Conservation (phyloP, 2,888 invertebrate species). For the Halocaridina rubra region DNA sequence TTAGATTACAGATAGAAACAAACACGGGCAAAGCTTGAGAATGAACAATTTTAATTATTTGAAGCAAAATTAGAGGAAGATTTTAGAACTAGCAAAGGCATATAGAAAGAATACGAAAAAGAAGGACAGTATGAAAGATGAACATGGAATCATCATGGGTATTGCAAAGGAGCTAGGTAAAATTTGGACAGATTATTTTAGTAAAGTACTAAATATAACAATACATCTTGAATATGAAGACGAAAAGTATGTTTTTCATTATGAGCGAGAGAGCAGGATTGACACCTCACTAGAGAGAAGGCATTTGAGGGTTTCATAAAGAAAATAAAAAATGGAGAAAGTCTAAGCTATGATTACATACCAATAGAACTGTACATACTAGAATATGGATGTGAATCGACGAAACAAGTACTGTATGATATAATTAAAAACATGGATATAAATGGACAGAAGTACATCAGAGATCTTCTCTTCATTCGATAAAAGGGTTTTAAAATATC, state of each 20-base stretch:
- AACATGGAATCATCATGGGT: background rate
- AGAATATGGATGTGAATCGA: no score
- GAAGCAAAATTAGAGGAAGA: background rate
- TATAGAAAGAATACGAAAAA: background rate
- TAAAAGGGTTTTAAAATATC: no score
- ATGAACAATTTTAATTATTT: background rate
- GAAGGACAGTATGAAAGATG: background rate
- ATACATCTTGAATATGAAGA: background rate
- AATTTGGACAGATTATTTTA: background rate
- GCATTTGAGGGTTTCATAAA: no score
- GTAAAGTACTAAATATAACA: background rate
- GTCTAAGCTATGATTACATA: no score
- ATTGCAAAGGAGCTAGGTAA: background rate
- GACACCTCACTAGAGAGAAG: no score
- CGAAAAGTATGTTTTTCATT: background rate
- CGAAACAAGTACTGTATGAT: no score
- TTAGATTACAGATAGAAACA: background rate
- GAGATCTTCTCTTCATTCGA: no score
- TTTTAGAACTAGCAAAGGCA: background rate
- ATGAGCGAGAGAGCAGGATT: background rate
- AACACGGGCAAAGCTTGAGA: background rate
- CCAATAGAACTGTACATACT: no score
- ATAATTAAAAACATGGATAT: no score
- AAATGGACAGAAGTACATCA: no score
- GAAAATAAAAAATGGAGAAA: no score